A percentile compares a stretch with the other conserved stretches of the same genome.
Evolutionary conservation across 2,888 invertebrate species (phyloP).

Genomic region (Octodonta nipae): DNA sequence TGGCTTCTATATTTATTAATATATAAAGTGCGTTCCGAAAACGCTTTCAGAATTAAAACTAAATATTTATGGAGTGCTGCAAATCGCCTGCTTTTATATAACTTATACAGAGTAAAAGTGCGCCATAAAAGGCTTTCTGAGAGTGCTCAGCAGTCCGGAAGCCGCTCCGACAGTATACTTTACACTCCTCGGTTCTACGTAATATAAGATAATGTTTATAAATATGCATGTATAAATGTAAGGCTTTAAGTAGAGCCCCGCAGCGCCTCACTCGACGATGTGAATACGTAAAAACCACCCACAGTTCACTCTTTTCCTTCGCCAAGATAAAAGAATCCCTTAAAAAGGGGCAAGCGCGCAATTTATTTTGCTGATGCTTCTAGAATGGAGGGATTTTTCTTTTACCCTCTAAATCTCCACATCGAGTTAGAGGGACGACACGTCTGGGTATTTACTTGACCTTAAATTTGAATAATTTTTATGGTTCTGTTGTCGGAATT

Average conservation of each 20-base stretch:
- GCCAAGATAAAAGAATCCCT: too few relatives aligned
- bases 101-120: slow-evolving; percentile 37
- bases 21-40: slow-evolving; percentile 35
- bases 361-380: too few relatives aligned
- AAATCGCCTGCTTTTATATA: slow-evolving; percentile 39
- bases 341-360: too few relatives aligned
- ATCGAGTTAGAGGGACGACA: too few relatives aligned
- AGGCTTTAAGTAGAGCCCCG: slow-evolving; percentile 27
- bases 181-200: slow-evolving; percentile 34
- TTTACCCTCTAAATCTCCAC: too few relatives aligned
- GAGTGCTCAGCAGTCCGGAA: slow-evolving; percentile 29
- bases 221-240: slow-evolving; percentile 38
- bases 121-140: slow-evolving; percentile 35
- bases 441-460: too few relatives aligned
- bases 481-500: too few relatives aligned
- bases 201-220: slow-evolving; percentile 40
- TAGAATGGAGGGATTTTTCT: too few relatives aligned
- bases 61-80: slow-evolving; percentile 39
- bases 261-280: slow-evolving; percentile 15
- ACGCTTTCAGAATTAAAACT: slow-evolving; percentile 38
- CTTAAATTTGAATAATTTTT: too few relatives aligned
- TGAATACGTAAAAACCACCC: slow-evolving; percentile 23
- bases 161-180: slow-evolving; percentile 26
- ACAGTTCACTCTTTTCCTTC: too few relatives aligned
- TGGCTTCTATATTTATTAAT: slow-evolving; percentile 27